These are phyloP conservation scores for Manis pentadactyla DNA, from an alignment of 2,797 vertebrate species.

Conservation along the genomic window DNA sequence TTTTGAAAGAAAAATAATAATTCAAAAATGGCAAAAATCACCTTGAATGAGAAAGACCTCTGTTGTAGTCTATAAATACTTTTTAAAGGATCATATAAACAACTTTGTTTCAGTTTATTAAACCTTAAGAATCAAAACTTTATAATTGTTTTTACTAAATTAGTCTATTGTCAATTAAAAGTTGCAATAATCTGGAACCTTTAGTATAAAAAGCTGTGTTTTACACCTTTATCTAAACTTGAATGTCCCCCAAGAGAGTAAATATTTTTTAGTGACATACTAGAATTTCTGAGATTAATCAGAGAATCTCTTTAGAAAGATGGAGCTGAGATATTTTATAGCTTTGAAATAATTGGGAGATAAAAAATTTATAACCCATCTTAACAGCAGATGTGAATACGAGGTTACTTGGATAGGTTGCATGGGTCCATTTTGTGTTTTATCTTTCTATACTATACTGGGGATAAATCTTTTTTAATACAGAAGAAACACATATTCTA, in stretches of 20 bases:
- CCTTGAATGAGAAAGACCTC: background rate
- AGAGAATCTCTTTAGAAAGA: slow-evolving; percentile 46
- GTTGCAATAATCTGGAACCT: background rate
- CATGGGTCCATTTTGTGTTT: slow-evolving; percentile 10
- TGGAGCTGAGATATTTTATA: slow-evolving; percentile 37
- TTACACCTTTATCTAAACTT: slow-evolving; percentile 15
- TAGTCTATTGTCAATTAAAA: slow-evolving; percentile 23
- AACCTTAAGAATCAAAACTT: background rate
- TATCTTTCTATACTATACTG: slow-evolving; percentile 35
- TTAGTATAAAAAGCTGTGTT: slow-evolving; percentile 27
- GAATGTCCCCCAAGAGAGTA: slow-evolving; percentile 44
- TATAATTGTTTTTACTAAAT: slow-evolving; percentile 41
- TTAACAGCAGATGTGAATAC: slow-evolving; percentile 23
- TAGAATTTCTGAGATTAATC: slow-evolving; percentile 58
- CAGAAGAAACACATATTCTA: slow-evolving; percentile 51
- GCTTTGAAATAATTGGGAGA: slow-evolving; percentile 50
- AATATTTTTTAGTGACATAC: slow-evolving; percentile 39
- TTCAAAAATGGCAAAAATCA: slow-evolving; percentile 17
- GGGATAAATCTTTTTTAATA: slow-evolving; percentile 54
- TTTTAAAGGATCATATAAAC: background rate
- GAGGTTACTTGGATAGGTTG: background rate
- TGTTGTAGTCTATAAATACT: background rate
- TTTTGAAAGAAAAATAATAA: slow-evolving; percentile 63
- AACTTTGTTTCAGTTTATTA: slow-evolving; percentile 7
- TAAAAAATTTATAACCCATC: slow-evolving; percentile 50